These are phyloP conservation scores for Colletes latitarsis DNA, from an alignment of 1,140 invertebrate genomes.

Conservation along the genomic window DNA sequence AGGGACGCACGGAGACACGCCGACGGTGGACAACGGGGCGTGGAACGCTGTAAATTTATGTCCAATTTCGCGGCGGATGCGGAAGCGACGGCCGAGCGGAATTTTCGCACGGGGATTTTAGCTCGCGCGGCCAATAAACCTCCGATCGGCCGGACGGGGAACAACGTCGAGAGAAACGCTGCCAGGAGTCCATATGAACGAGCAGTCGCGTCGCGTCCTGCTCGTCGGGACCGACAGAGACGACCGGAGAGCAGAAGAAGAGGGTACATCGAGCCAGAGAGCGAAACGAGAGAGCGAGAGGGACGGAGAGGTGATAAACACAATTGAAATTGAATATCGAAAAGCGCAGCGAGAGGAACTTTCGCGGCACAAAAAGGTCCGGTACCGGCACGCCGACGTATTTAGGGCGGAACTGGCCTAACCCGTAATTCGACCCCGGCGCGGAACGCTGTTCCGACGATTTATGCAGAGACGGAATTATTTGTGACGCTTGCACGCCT, in stretches of 20 bases:
- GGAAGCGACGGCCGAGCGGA: slow-evolving; percentile 62
- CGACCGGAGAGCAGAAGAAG: not conserved
- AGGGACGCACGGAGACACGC: not conserved
- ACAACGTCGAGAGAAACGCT: slow-evolving; percentile 41
- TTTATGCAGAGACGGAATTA: slow-evolving; percentile 55
- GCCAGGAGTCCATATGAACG: slow-evolving; percentile 12
- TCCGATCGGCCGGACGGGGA: slow-evolving; percentile 51
- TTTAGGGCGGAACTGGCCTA: slow-evolving; percentile 56
- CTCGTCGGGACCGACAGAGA: not conserved
- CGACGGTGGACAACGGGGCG: not conserved
- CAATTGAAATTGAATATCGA: slow-evolving; percentile 66
- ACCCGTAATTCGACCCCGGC: slow-evolving; percentile 43
- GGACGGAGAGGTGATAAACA: slow-evolving; percentile 53
- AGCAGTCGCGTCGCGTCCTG: slow-evolving; percentile 12
- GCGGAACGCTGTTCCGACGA: slow-evolving; percentile 36
- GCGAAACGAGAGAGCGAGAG: not conserved
- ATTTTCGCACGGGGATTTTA: slow-evolving; percentile 70
- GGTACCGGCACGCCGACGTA: slow-evolving; percentile 40
- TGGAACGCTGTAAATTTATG: slow-evolving; percentile 67
- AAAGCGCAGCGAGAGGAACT: slow-evolving; percentile 45
- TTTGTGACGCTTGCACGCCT: slow-evolving; percentile 27
- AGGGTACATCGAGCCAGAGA: not conserved
- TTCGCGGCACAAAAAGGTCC: slow-evolving; percentile 37
- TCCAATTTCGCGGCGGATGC: slow-evolving; percentile 69
- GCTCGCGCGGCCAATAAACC: slow-evolving; percentile 66